Percentiles rank a stretch among this genome's conserved stretches.
Conservation (phyloP, 2,797 vertebrate species). For the Aselliscus stoliczkanus region DNA sequence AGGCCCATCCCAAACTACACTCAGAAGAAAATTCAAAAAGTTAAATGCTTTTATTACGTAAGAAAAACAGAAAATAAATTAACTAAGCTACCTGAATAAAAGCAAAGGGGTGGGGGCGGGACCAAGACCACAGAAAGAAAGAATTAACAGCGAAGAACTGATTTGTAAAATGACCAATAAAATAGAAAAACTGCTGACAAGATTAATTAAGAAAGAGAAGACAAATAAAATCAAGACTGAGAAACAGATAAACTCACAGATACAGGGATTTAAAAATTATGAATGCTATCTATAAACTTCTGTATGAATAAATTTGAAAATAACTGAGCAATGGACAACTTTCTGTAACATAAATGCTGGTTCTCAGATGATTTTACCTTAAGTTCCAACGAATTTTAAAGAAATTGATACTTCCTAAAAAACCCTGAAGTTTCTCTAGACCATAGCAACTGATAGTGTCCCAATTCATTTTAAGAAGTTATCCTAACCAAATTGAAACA, state of each 20-base stretch:
- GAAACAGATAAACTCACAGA: background rate
- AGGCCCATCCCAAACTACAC: background rate
- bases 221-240: background rate
- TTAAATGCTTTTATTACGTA: background rate
- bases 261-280: background rate
- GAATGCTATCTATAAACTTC: background rate
- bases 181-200: background rate
- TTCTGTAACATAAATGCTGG: background rate
- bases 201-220: background rate
- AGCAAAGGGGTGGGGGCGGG: background rate
- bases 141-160: background rate
- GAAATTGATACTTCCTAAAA: background rate
- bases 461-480: background rate
- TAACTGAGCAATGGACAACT: background rate
- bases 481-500: no score
- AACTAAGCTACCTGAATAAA: background rate
- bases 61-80: conserved; percentile 2
- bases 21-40: background rate
- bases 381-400: background rate
- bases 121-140: background rate
- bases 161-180: background rate
- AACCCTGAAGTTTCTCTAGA: background rate
- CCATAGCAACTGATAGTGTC: background rate
- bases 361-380: background rate
- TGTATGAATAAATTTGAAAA: background rate